Evolutionary conservation across 2,888 invertebrate species (phyloP), one percentile per base, ranked within the genome.

Genomic region (Pocota personata): DNA sequence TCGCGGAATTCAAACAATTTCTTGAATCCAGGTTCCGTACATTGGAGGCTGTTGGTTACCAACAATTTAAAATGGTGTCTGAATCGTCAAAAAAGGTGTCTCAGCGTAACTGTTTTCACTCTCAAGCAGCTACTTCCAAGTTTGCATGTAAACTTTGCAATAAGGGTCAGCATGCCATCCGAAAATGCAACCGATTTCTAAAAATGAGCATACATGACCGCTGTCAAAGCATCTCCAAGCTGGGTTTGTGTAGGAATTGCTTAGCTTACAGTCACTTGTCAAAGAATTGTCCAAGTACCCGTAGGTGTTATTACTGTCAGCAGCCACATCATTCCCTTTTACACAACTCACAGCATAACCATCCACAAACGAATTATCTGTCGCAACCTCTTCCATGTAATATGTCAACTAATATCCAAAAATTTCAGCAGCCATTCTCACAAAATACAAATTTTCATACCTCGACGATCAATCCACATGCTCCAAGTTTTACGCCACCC

Each of bases 161-260:
- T 10, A 52, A 77, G 4, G 71, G 78, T 24, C 2, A 2, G 2
- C 24, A 24, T 12, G 0, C 21, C 1, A 24, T 50, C 12, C 21
- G 48, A 24, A 24, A 24, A 4, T 24, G 24, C 24, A 24, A 4
- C 4, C 24, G 24, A 4, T 24, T 24, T 4, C 46, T 16, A 0
- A 77, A 78, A 62, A 55, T 24, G 3, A 77, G 71, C 14, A 58
- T 32, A 1, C n/a, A 64, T n/a, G n/a, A n/a, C 6, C 52, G 57
- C 7, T 10, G 57, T 5, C 32, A 37, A 8, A 30, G 12, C 8
- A 50, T 82, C 8, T 40, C 37, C 16, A 73, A 19, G 16, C 37
- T 58, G 8, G 57, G 57, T 3, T 7, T 30, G 10, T 52, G 50
- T 37, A 21, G 14, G 19, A 48, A 37, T 4, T 67, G 32, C 7